phyloP scores from a whole-genome alignment of 2,113 vertebrate species.

The Pterophyllum scalare region DNA sequence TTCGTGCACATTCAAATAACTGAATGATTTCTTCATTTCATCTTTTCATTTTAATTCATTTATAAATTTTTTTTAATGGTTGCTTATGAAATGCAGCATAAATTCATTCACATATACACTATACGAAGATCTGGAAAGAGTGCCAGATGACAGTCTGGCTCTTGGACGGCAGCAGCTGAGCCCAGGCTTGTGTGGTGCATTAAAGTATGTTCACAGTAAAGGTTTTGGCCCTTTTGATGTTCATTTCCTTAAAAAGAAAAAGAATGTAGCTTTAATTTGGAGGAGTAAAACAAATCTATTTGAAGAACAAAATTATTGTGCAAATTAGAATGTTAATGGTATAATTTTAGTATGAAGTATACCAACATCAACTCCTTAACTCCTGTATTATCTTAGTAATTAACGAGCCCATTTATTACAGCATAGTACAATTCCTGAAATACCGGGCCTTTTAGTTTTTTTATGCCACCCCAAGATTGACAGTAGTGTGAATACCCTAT shows the following conservation, averaged over 20 bases:
- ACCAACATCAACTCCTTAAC: neutral
- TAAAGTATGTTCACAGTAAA: too few species aligned
- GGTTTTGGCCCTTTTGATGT: neutral
- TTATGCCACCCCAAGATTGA: neutral
- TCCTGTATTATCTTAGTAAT: neutral
- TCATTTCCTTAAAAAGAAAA: neutral
- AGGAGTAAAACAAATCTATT: neutral
- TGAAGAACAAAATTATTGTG: rapidly evolving
- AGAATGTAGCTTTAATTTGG: neutral
- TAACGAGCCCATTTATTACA: neutral
- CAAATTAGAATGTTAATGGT: neutral
- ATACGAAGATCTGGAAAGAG: neutral
- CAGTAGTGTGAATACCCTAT: neutral
- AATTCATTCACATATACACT: neutral
- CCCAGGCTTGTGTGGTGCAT: too few species aligned
- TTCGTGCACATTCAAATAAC: neutral
- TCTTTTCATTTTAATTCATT: neutral
- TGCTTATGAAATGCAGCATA: neutral
- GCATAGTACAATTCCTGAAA: neutral
- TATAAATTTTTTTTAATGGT: rapidly evolving
- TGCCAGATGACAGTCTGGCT: neutral
- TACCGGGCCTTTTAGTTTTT: neutral
- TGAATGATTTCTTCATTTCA: neutral
- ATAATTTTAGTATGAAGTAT: neutral
- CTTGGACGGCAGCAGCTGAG: neutral